Base-by-base conservation (phyloP, 1,140 invertebrate species). In the Steinernema khuongi region DNA sequence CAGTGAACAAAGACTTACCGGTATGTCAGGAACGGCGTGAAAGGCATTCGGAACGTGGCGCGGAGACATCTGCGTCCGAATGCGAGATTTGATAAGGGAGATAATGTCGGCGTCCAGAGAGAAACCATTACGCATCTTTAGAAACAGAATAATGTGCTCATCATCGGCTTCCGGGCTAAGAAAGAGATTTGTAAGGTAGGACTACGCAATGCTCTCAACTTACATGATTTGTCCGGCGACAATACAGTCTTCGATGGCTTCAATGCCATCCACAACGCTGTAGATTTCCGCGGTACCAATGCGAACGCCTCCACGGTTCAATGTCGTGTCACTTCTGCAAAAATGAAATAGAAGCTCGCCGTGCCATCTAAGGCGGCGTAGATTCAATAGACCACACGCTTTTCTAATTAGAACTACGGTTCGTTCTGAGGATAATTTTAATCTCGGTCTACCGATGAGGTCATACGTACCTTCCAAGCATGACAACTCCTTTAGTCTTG, bases 271-370 rank as follows among this genome's bases (percentile, higher is more conserved):
- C 67, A 89, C 88, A 74, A 89, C 86, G 80, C 88, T 86, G 77
- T 90, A 90, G 72, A 90, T 89, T 85, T 90, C 89, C 19, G 89
- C 88, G 81, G 88, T 89, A 28, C 89, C 89, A 86, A 90, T 90
- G 30, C 89, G 80, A 1, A 90, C 89, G 33, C 89, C 89, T 85
- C 88, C 89, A 28, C 89, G 89, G 84, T 90, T 90, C n/a, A 90
- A 79, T 0, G 89, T 89, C 0, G 88, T 89, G 85, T 90, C 89
- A 85, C 88, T 88, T 73, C 43, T 85, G 82, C 74, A 73, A 14
- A 7, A 67, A 74, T 14, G 60, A 31, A 70, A 43, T 19, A 67
- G 19, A 68, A 33, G 68, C n/a, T 26, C 29, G 2, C 0, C 14
- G 31, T 32, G 4, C 4, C 11, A 32, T 69, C 73, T 71, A 43